Percentiles rank a stretch among this genome's conserved stretches.
These are phyloP conservation scores for Pediacus dermestoides DNA, from an alignment of 2,888 invertebrate species.

Conservation along the genomic window DNA sequence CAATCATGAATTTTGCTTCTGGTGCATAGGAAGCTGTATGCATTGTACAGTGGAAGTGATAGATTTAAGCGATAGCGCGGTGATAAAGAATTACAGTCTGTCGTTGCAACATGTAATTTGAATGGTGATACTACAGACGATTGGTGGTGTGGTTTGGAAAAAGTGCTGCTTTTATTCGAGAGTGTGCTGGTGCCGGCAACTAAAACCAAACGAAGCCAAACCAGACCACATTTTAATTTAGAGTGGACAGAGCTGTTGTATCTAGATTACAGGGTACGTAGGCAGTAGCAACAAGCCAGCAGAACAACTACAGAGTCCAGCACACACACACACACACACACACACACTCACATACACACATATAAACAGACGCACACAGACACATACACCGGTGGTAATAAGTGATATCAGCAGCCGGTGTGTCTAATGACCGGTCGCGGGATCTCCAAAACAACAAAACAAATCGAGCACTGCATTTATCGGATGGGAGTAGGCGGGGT, in stretches of 20 bases:
- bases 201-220: no score
- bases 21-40: no score
- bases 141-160: no score
- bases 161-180: no score
- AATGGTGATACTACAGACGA: no score
- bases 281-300: constrained; percentile 30
- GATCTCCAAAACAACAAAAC: constrained; percentile 41
- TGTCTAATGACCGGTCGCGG: constrained; percentile 40
- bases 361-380: constrained; percentile 15
- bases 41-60: no score
- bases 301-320: constrained; percentile 21
- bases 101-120: no score
- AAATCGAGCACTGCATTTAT: constrained; percentile 47
- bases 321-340: no score
- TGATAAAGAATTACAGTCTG: no score
- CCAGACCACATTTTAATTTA: constrained; percentile 29
- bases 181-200: no score
- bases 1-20: no score
- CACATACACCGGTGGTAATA: constrained; percentile 27
- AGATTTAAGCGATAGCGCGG: no score
- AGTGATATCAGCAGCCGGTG: constrained; percentile 32
- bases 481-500: constrained; percentile 48
- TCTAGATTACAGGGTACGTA: constrained; percentile 34
- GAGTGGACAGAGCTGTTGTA: constrained; percentile 22
- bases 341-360: constrained; percentile 5